A percentile compares a stretch with the other conserved stretches of the same genome.
phyloP scores from a whole-genome alignment of 2,797 vertebrate species.

The Spatula versicolor region DNA sequence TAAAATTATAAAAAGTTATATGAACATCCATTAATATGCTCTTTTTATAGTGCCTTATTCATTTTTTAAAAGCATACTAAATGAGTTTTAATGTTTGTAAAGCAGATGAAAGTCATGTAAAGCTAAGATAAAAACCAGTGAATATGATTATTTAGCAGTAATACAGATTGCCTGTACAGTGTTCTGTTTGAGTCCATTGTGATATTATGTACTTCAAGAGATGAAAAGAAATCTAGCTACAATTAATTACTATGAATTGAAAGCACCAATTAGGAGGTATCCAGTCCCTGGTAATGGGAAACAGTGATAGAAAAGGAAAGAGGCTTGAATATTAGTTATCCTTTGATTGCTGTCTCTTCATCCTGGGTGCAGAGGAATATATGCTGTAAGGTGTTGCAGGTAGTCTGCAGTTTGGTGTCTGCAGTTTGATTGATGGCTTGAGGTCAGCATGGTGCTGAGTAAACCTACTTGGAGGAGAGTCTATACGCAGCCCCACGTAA shows the following conservation, averaged over 20 bases:
- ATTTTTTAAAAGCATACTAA: constrained; percentile 69
- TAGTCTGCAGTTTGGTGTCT: not conserved
- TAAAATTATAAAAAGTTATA: constrained; percentile 64
- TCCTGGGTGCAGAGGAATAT: not conserved
- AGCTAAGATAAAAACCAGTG: constrained; percentile 63
- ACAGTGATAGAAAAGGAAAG: not conserved
- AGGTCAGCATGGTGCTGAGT: not conserved
- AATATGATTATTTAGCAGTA: constrained; percentile 69
- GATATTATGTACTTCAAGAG: constrained; percentile 65
- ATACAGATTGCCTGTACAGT: constrained; percentile 53
- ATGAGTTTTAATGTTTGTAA: constrained; percentile 71
- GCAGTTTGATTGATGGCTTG: not conserved
- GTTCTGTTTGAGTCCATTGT: constrained; percentile 43
- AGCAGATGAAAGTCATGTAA: constrained; percentile 69
- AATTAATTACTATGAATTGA: constrained; percentile 86
- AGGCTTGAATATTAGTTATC: not conserved
- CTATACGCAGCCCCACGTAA: rapidly evolving
- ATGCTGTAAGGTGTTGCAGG: rapidly evolving
- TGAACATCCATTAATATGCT: constrained; percentile 54
- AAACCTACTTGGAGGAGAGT: not conserved
- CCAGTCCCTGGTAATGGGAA: constrained; percentile 1
- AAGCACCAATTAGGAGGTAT: constrained; percentile 81
- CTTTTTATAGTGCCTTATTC: constrained; percentile 60
- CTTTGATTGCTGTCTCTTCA: not conserved
- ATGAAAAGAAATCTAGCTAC: constrained; percentile 80